Evolutionary conservation across 2,797 vertebrate genomes (phyloP).

Genomic region (Lagocephalus sceleratus): DNA sequence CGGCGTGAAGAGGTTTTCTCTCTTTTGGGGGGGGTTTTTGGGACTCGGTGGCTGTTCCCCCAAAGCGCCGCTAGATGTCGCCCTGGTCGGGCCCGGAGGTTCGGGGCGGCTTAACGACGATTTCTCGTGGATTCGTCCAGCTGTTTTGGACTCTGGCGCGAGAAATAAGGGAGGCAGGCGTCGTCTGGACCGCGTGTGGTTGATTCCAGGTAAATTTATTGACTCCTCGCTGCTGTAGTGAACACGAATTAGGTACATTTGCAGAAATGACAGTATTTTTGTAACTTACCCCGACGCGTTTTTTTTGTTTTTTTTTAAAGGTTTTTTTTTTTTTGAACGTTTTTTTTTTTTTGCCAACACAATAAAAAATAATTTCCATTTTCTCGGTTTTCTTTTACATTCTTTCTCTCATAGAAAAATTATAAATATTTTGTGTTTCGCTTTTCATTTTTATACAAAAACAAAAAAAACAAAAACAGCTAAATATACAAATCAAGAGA

Average conservation of each 20-base stretch:
- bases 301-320: not conserved
- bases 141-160: conserved; percentile 49
- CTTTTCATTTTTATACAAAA: conserved; percentile 76
- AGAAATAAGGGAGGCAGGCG: conserved; percentile 32
- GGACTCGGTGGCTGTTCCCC: not conserved
- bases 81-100: conserved; percentile 2
- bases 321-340: too few species aligned
- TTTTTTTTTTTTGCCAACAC: conserved; percentile 90
- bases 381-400: conserved; percentile 65
- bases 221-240: conserved; percentile 75
- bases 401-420: conserved; percentile 79
- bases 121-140: conserved; percentile 33
- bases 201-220: conserved; percentile 93
- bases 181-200: conserved; percentile 77
- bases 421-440: conserved; percentile 90
- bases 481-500: conserved; percentile 80
- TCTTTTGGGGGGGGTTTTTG: too few species aligned
- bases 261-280: conserved; percentile 89
- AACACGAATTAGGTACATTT: conserved; percentile 90
- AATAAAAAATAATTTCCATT: conserved; percentile 97
- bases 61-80: conserved; percentile 54
- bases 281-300: conserved; percentile 61
- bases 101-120: conserved; percentile 1
- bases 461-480: conserved; percentile 52
- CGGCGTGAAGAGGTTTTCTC: not conserved